Evolutionary conservation across 2,888 invertebrate genomes (phyloP).

Genomic region (Thysanoteuthis rhombus): DNA sequence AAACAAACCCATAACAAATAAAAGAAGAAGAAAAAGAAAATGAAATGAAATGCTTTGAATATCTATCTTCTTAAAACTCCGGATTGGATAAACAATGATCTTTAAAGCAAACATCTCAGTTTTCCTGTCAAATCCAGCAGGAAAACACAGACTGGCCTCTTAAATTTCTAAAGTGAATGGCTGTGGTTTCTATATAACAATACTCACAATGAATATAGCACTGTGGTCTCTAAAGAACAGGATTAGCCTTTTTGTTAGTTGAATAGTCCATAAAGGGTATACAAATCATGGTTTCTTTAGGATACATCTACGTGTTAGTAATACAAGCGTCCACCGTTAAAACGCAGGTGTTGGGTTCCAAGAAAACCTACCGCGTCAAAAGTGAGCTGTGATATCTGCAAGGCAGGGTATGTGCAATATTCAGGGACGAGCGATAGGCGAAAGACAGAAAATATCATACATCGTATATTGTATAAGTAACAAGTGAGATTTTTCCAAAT

Average conservation of each 20-base stretch:
- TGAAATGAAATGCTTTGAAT: neutral
- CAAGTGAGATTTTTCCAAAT: too few species aligned
- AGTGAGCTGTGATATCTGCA: too few species aligned
- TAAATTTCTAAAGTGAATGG: neutral
- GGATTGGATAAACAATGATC: neutral
- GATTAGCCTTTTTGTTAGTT: neutral
- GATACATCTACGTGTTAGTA: neutral
- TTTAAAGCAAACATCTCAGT: conserved; percentile 12
- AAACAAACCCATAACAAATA: neutral
- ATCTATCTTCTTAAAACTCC: neutral
- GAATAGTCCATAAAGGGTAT: neutral
- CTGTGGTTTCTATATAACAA: neutral
- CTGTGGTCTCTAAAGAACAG: neutral
- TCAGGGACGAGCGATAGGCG: too few species aligned
- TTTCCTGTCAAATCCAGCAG: neutral
- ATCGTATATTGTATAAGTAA: too few species aligned
- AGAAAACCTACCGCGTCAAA: too few species aligned
- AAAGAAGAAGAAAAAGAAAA: neutral
- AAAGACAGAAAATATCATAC: too few species aligned
- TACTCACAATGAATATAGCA: neutral
- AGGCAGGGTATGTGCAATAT: too few species aligned
- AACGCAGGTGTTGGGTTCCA: too few species aligned
- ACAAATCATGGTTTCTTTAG: neutral
- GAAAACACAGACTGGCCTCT: neutral
- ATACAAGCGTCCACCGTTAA: too few species aligned